Percentiles rank a stretch among this genome's conserved stretches.
phyloP scores from a whole-genome alignment of 2,888 invertebrate genomes.

The Agrochola lychnidis region DNA sequence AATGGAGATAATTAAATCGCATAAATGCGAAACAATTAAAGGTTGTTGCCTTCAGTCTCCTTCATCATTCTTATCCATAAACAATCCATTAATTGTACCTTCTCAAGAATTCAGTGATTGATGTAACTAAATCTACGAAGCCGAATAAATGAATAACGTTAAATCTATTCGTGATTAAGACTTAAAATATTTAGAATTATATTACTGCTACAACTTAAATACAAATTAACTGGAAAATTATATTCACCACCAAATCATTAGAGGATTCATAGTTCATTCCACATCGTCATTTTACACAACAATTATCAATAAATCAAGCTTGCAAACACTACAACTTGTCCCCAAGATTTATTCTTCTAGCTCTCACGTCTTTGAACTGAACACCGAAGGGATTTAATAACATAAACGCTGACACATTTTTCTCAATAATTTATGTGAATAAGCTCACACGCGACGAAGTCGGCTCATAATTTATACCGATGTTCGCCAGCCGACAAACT shows the following conservation, averaged over 20 bases:
- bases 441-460: slow-evolving; percentile 75
- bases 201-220: slow-evolving; percentile 37
- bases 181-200: slow-evolving; percentile 40
- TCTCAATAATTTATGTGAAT: slow-evolving; percentile 76
- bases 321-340: slow-evolving; percentile 66
- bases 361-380: slow-evolving; percentile 65
- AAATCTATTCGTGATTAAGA: slow-evolving; percentile 37
- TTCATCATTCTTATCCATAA: slow-evolving; percentile 24
- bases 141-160: slow-evolving; percentile 53
- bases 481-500: slow-evolving; percentile 73
- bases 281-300: slow-evolving; percentile 56
- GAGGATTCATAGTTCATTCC: slow-evolving; percentile 48
- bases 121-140: slow-evolving; percentile 45
- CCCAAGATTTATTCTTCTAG: slow-evolving; percentile 63
- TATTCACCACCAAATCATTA: slow-evolving; percentile 56
- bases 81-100: slow-evolving; percentile 53
- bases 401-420: slow-evolving; percentile 76
- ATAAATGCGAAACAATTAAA: not conserved
- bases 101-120: slow-evolving; percentile 54
- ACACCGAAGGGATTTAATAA: slow-evolving; percentile 70
- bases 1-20: not conserved
- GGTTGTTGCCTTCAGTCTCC: slow-evolving; percentile 31
- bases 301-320: slow-evolving; percentile 63
- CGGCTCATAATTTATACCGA: slow-evolving; percentile 77
- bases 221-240: slow-evolving; percentile 51